A percentile compares a stretch with the other conserved stretches of the same genome.
Conservation (phyloP, 2,888 invertebrate species). For the Standfussiana lucernea region DNA sequence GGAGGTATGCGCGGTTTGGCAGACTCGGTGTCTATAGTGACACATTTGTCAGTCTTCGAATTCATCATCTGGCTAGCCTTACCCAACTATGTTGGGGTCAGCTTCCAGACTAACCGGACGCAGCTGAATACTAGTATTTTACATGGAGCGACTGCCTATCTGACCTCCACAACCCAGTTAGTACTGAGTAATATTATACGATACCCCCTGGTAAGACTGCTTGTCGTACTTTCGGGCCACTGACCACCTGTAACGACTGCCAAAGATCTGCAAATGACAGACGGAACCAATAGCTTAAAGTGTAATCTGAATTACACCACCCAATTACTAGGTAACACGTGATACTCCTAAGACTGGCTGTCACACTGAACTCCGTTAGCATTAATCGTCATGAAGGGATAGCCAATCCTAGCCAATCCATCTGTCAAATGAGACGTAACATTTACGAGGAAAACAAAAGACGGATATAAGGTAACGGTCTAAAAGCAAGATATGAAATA, state of each 20-base stretch:
- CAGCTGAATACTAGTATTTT: background rate
- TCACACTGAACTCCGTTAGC: too few relatives aligned
- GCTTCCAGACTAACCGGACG: background rate
- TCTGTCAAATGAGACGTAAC: background rate
- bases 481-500: background rate
- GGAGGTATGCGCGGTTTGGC: conserved; percentile 41
- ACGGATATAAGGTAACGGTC: background rate
- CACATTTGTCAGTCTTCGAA: background rate
- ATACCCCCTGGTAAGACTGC: too few relatives aligned
- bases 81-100: background rate
- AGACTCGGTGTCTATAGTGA: background rate
- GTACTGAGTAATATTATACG: too few relatives aligned
- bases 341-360: background rate
- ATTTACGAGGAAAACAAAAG: background rate
- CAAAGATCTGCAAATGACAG: too few relatives aligned
- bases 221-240: too few relatives aligned
- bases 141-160: background rate
- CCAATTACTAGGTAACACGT: too few relatives aligned
- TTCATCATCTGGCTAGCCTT: background rate
- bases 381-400: background rate
- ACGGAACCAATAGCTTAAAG: too few relatives aligned
- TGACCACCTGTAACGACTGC: too few relatives aligned
- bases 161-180: too few relatives aligned
- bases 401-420: too few relatives aligned
- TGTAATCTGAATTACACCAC: too few relatives aligned